phyloP scores from a whole-genome alignment of 1,140 invertebrate species.

The Drosophila asahinai region DNA sequence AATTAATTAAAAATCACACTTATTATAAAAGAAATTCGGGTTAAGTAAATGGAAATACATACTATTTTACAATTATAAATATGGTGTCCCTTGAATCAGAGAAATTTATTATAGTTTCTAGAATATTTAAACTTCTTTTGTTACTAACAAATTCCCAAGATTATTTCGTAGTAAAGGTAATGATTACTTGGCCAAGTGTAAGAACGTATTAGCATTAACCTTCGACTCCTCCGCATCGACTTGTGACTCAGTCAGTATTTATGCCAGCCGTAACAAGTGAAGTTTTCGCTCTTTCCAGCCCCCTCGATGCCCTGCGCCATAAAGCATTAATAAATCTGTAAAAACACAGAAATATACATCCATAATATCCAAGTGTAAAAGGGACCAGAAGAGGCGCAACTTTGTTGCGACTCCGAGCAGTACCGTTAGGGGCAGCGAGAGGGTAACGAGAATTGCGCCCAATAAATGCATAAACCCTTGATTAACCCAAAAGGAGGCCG shows the following conservation, averaged over 20 bases:
- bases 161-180: neutral
- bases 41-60: too few species aligned
- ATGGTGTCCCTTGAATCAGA: too few species aligned
- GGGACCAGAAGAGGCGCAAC: conserved; percentile 34
- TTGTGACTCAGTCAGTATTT: conserved; percentile 22
- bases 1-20: too few species aligned
- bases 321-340: conserved; percentile 49
- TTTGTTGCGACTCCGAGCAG: conserved; percentile 46
- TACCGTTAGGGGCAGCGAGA: conserved; percentile 57
- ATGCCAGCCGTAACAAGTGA: conserved; percentile 23
- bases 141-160: neutral
- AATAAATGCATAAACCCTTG: conserved; percentile 75
- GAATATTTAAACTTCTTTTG: too few species aligned
- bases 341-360: conserved; percentile 4
- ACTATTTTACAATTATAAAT: neutral
- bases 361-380: conserved; percentile 4
- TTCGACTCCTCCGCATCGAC: neutral
- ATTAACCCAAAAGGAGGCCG: conserved; percentile 41
- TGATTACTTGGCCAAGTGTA: conserved; percentile 3
- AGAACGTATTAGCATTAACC: conserved; percentile 18
- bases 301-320: conserved; percentile 3
- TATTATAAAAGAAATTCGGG: too few species aligned
- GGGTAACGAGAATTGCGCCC: conserved; percentile 60
- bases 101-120: too few species aligned
- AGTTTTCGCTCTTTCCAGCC: neutral